phyloP scores from a whole-genome alignment of 2,888 invertebrate genomes.

The Spisula solida region DNA sequence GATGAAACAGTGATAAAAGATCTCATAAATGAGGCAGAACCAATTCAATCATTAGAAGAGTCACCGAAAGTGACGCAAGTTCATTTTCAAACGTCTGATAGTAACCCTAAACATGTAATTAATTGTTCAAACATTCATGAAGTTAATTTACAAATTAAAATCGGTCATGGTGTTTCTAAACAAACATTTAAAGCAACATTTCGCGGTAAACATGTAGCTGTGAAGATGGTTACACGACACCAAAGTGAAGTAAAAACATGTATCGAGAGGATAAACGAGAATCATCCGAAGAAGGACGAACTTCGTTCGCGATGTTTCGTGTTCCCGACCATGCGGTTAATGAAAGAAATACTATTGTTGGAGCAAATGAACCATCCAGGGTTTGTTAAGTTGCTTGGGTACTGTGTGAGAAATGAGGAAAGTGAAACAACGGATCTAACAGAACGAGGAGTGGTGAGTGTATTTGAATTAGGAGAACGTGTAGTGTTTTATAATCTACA shows the following conservation, averaged over 20 bases:
- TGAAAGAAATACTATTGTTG: conserved; percentile 85
- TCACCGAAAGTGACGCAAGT: not conserved
- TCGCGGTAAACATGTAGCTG: conserved; percentile 79
- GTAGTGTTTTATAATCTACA: conserved; percentile 80
- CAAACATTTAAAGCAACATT: conserved; percentile 84
- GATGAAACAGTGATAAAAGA: conserved; percentile 11
- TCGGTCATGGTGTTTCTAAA: conserved; percentile 86
- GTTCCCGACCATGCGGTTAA: conserved; percentile 84
- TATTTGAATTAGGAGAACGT: conserved; percentile 83
- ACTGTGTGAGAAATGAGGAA: conserved; percentile 85
- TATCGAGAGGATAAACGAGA: conserved; percentile 73
- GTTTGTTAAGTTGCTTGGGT: conserved; percentile 82
- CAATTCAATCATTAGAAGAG: not conserved
- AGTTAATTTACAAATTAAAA: conserved; percentile 80
- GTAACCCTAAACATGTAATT: conserved; percentile 70
- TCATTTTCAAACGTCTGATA: not conserved
- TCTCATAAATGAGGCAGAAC: not conserved
- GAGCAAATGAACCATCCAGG: conserved; percentile 84
- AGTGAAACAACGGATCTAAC: conserved; percentile 83
- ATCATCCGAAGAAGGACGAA: conserved; percentile 55
- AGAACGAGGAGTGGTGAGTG: conserved; percentile 84
- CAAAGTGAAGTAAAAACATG: conserved; percentile 83
- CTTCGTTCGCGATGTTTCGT: conserved; percentile 79
- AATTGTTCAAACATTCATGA: conserved; percentile 83
- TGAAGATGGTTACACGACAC: conserved; percentile 86